Percentiles rank a stretch among this genome's conserved stretches.
These are phyloP conservation scores for Cebus imitator DNA, from an alignment of 2,113 vertebrate genomes.

Conservation along the genomic window DNA sequence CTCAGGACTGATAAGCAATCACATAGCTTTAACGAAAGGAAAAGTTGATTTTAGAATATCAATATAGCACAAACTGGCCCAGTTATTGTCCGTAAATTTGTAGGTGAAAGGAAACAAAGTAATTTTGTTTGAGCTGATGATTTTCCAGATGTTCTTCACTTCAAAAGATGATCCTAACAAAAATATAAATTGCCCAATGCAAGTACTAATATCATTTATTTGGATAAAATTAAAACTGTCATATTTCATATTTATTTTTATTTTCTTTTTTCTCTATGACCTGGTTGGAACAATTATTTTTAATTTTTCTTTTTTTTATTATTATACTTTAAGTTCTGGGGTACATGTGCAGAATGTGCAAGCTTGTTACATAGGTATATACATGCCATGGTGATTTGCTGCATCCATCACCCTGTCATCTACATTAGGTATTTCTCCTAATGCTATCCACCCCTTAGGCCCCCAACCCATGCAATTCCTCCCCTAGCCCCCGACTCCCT, in stretches of 20 bases:
- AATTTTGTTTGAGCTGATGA: neutral
- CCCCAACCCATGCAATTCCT: no score
- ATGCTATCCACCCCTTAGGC: no score
- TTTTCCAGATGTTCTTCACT: neutral
- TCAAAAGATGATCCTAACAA: neutral
- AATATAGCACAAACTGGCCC: neutral
- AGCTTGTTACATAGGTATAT: no score
- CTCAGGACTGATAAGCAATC: neutral
- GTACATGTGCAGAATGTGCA: no score
- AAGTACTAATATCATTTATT: neutral
- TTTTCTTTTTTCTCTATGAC: no score
- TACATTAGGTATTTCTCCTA: no score
- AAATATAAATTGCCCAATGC: neutral
- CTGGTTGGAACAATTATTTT: no score
- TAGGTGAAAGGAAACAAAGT: neutral
- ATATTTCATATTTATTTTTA: neutral
- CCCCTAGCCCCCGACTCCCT: no score
- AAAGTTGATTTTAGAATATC: neutral
- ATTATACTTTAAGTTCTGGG: no score
- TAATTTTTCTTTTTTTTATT: no score
- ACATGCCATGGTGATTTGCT: no score
- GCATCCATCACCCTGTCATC: no score
- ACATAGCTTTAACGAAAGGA: neutral
- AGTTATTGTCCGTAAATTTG: neutral
- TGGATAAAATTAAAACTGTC: neutral